phyloP scores from a whole-genome alignment of 92 coral and sea anemone species.

The Heliopora coerulea region DNA sequence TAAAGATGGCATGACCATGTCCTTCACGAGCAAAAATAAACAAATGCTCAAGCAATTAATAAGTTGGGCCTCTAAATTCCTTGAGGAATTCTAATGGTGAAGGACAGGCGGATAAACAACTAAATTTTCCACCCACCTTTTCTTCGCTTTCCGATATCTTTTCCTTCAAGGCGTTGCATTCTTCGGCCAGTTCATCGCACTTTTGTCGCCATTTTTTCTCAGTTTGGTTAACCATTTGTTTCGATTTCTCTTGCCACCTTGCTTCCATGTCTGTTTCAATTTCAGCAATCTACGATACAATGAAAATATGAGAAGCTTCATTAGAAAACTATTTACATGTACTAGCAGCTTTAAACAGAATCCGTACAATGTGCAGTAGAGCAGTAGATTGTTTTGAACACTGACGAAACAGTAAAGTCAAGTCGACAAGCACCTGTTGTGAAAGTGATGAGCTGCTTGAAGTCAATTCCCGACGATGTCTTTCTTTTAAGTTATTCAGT shows the following conservation, averaged over 20 bases:
- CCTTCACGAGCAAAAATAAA: no score
- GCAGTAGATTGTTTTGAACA: no score
- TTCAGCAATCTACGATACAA: slow-evolving; percentile 59
- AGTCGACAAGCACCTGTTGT: slow-evolving; percentile 61
- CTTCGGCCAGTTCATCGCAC: slow-evolving; percentile 76
- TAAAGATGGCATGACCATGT: no score
- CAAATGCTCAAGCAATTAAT: no score
- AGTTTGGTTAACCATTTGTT: slow-evolving; percentile 81
- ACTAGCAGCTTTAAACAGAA: background rate
- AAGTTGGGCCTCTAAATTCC: no score
- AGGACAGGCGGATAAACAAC: background rate
- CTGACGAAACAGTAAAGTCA: background rate
- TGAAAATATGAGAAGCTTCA: background rate
- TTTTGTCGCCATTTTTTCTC: slow-evolving; percentile 84
- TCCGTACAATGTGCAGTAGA: no score
- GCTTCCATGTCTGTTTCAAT: slow-evolving; percentile 77
- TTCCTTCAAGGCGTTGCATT: slow-evolving; percentile 63
- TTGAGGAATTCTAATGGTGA: no score
- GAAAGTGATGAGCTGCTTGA: slow-evolving; percentile 76
- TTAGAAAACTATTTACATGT: background rate
- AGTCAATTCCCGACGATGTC: slow-evolving; percentile 78
- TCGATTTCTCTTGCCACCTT: slow-evolving; percentile 84
- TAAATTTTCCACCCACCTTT: slow-evolving; percentile 54
- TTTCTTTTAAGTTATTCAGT: slow-evolving; percentile 72
- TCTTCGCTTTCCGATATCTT: slow-evolving; percentile 64